A percentile compares a stretch with the other conserved stretches of the same genome.
Conservation (phyloP, 2,113 vertebrate genomes). For the Candoia aspera region DNA sequence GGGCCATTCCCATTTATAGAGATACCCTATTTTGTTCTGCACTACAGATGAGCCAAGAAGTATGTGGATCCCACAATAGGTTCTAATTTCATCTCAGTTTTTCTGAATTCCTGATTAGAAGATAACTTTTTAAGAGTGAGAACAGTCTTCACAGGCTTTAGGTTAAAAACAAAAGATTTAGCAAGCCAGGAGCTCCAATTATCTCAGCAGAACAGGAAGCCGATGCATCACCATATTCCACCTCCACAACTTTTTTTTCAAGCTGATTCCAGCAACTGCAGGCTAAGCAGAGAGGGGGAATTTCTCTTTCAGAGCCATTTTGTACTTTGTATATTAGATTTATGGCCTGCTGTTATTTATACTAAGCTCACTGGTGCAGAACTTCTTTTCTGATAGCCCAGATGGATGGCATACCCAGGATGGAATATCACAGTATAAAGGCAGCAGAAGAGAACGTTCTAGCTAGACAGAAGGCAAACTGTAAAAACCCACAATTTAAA, state of each 20-base stretch:
- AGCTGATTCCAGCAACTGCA: neutral
- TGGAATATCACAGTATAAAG: neutral
- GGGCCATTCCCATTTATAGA: neutral
- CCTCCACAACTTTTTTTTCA: neutral
- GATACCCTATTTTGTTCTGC: neutral
- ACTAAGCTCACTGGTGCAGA: neutral
- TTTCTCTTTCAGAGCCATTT: neutral
- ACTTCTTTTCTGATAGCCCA: constrained; percentile 14
- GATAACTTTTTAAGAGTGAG: neutral
- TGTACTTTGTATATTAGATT: constrained; percentile 10
- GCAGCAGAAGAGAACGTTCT: constrained; percentile 1
- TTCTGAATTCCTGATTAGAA: neutral
- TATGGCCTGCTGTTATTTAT: neutral
- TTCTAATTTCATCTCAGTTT: neutral
- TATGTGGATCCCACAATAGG: neutral
- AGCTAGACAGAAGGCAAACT: neutral
- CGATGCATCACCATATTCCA: neutral
- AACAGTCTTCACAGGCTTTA: neutral
- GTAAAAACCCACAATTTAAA: neutral
- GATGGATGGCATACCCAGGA: neutral
- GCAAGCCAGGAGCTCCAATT: neutral
- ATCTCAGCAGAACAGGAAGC: neutral
- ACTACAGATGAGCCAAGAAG: neutral
- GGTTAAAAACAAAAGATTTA: neutral
- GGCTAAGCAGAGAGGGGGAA: neutral